A percentile compares a stretch with the other conserved stretches of the same genome.
Conservation (phyloP, 2,888 invertebrate genomes). For the Melieria omissa region DNA sequence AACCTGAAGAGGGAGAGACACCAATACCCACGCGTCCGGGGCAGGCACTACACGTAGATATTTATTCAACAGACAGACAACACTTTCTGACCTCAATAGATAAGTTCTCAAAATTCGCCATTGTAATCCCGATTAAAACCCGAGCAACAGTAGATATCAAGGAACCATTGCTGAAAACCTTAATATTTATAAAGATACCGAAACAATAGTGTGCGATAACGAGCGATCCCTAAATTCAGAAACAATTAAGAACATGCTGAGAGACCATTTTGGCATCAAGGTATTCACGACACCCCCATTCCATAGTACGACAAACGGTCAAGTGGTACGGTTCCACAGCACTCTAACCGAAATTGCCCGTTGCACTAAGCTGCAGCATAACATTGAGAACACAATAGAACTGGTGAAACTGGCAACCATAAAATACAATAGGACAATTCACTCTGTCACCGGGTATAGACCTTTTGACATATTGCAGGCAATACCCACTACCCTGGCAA, state of each 20-base stretch:
- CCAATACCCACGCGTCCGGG: no score
- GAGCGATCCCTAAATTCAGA: conserved; percentile 6
- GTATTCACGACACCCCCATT: conserved; percentile 7
- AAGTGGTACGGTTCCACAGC: conserved; percentile 19
- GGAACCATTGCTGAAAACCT: no score
- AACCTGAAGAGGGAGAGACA: no score
- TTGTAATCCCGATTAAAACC: background rate
- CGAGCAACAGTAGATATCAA: no score
- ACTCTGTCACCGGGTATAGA: no score
- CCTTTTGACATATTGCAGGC: no score
- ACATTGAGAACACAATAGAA: background rate
- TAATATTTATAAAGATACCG: background rate
- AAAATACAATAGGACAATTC: no score
- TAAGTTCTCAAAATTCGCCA: conserved; percentile 3
- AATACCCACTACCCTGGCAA: no score
- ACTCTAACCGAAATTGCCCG: conserved; percentile 14
- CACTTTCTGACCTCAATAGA: background rate
- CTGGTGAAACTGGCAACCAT: background rate
- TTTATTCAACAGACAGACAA: background rate
- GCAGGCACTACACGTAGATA: background rate
- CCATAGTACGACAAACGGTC: background rate
- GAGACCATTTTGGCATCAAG: background rate
- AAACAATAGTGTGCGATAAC: background rate
- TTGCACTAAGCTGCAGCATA: background rate
- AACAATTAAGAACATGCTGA: conserved; percentile 11